These are phyloP conservation scores for Silurus lanzhouensis DNA, from an alignment of 2,797 vertebrate species.

Conservation along the genomic window DNA sequence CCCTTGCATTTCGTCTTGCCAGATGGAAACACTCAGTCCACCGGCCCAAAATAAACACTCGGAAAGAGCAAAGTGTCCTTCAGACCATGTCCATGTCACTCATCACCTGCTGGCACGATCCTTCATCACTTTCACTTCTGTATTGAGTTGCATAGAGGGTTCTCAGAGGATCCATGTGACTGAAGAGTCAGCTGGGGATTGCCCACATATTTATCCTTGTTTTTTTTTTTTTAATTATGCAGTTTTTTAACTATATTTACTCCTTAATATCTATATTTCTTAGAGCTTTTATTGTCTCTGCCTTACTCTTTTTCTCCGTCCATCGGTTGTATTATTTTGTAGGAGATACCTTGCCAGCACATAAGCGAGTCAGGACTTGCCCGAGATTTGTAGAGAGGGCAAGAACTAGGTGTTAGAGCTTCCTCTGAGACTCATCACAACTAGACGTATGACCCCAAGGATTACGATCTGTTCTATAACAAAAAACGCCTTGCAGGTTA, in stretches of 20 bases:
- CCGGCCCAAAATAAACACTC: slow-evolving; percentile 4
- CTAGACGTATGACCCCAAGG: slow-evolving; percentile 69
- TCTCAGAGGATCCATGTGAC: slow-evolving; percentile 28
- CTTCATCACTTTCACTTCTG: slow-evolving; percentile 30
- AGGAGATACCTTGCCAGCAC: background rate
- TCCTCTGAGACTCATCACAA: slow-evolving; percentile 70
- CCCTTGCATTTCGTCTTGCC: background rate
- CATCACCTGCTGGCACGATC: slow-evolving; percentile 22
- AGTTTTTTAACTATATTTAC: background rate
- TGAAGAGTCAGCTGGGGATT: background rate
- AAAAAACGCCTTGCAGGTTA: slow-evolving; percentile 62
- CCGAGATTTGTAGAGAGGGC: slow-evolving; percentile 54
- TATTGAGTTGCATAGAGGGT: slow-evolving; percentile 19
- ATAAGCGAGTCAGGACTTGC: slow-evolving; percentile 64
- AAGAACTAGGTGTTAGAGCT: slow-evolving; percentile 62
- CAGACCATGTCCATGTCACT: slow-evolving; percentile 24
- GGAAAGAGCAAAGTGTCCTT: background rate
- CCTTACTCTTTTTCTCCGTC: background rate
- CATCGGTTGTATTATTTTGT: slow-evolving; percentile 18
- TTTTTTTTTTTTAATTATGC: background rate
- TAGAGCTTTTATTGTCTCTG: background rate
- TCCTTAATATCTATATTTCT: background rate
- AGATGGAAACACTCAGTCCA: slow-evolving; percentile 35
- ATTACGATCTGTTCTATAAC: slow-evolving; percentile 60
- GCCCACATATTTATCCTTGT: background rate